phyloP scores from a whole-genome alignment of 2,113 vertebrate genomes.

The Gadus macrocephalus region DNA sequence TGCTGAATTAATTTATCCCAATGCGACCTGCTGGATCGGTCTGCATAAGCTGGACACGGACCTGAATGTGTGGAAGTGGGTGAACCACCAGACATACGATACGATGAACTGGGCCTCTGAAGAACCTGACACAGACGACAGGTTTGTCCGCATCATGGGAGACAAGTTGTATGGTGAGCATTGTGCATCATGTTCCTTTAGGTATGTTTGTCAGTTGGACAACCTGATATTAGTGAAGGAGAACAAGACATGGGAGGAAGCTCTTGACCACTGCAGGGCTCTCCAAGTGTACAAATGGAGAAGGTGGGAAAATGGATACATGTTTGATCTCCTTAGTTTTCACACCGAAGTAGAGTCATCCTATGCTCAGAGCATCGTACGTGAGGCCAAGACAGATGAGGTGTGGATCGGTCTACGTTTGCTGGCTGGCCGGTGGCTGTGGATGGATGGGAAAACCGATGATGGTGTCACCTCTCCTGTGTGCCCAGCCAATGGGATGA shows the following conservation, averaged over 20 bases:
- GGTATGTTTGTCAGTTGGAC: constrained; percentile 22
- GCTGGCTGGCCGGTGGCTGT: constrained; percentile 28
- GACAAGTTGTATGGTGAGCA: too few relatives aligned
- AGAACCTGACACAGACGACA: too few relatives aligned
- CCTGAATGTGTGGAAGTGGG: too few relatives aligned
- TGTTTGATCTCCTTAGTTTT: background rate
- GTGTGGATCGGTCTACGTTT: constrained; percentile 24
- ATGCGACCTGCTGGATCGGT: constrained; percentile 17
- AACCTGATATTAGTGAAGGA: constrained; percentile 28
- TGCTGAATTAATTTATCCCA: background rate
- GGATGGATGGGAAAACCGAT: constrained; percentile 2
- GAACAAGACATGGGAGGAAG: constrained; percentile 27
- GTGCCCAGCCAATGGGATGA: background rate
- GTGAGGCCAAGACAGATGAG: constrained; percentile 3
- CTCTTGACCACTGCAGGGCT: constrained; percentile 20
- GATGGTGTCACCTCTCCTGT: background rate
- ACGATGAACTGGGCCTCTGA: too few relatives aligned
- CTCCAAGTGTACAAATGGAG: background rate
- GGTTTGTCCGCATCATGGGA: too few relatives aligned
- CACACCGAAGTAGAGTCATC: background rate
- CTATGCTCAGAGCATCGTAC: background rate
- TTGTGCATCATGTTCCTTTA: background rate
- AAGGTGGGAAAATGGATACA: too few relatives aligned
- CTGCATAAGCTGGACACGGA: background rate
- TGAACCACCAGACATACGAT: too few relatives aligned